Percentiles rank a stretch among this genome's conserved stretches.
These are phyloP conservation scores for Paracyprichromis sp. DNA, from an alignment of 2,113 vertebrate genomes.

Conservation along the genomic window DNA sequence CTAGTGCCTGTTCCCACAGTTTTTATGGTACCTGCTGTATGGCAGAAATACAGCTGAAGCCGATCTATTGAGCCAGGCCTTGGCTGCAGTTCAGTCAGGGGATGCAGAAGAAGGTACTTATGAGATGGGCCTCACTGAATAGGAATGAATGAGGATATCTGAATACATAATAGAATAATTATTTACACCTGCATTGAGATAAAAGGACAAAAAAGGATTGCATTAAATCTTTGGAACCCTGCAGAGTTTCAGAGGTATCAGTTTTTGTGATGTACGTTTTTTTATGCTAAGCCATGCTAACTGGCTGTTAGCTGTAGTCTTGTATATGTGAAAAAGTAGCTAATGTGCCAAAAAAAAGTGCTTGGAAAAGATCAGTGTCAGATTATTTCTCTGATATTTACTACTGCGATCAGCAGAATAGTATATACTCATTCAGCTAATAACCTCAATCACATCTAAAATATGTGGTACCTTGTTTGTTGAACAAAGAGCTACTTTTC, in stretches of 20 bases:
- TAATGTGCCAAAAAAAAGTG: neutral
- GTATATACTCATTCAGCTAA: neutral
- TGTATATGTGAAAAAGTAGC: neutral
- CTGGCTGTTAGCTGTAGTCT: neutral
- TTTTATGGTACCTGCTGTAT: neutral
- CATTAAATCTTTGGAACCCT: neutral
- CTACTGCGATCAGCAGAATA: neutral
- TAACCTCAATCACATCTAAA: neutral
- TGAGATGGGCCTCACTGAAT: neutral
- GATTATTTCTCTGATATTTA: neutral
- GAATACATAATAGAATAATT: neutral
- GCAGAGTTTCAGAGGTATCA: accelerated
- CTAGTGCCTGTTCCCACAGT: neutral
- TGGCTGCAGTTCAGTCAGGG: neutral
- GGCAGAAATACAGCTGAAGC: neutral
- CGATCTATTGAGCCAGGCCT: neutral
- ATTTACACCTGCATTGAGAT: neutral
- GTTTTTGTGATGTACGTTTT: neutral
- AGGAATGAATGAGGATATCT: neutral
- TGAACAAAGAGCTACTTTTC: neutral
- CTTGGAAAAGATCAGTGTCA: neutral
- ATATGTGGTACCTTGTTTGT: neutral
- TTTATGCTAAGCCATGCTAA: neutral
- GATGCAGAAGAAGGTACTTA: neutral
- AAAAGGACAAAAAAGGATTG: neutral